Conservation (phyloP, 2,888 invertebrate genomes). For the Heliconius cydno region DNA sequence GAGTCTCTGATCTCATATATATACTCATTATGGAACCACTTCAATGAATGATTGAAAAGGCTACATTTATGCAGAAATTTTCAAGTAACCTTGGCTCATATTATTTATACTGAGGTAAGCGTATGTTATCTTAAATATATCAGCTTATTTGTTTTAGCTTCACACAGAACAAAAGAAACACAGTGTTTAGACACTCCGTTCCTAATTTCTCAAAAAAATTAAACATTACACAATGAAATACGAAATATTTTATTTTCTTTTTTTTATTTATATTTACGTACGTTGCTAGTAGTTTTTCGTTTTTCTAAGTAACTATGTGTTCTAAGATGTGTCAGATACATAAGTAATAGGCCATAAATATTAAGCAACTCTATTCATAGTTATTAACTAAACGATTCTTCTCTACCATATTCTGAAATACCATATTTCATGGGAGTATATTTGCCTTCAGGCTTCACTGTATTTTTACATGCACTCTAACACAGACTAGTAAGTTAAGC, state of each 20-base stretch:
- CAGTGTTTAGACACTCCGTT: neutral
- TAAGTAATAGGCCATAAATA: slow-evolving; percentile 45
- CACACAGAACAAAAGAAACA: neutral
- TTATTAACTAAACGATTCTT: slow-evolving; percentile 50
- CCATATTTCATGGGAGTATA: slow-evolving; percentile 57
- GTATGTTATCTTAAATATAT: too few relatives aligned
- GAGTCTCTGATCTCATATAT: slow-evolving; percentile 44
- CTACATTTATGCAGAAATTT: neutral
- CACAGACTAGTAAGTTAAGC: slow-evolving; percentile 44
- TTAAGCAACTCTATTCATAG: slow-evolving; percentile 38
- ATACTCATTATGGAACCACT: slow-evolving; percentile 37
- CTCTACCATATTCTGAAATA: slow-evolving; percentile 51
- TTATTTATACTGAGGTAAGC: neutral
- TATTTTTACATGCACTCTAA: slow-evolving; percentile 53
- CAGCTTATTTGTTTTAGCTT: too few relatives aligned
- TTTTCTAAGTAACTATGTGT: slow-evolving; percentile 20
- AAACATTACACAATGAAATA: neutral
- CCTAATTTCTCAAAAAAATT: too few relatives aligned
- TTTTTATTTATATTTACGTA: neutral
- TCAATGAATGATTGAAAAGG: slow-evolving; percentile 28
- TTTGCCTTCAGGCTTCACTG: slow-evolving; percentile 53
- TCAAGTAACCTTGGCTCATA: neutral
- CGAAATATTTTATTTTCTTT: neutral
- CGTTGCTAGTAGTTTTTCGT: too few relatives aligned
- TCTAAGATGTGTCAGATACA: slow-evolving; percentile 12